These are phyloP conservation scores for Coregonus sp. DNA, from an alignment of 2,797 vertebrate species.

Conservation along the genomic window DNA sequence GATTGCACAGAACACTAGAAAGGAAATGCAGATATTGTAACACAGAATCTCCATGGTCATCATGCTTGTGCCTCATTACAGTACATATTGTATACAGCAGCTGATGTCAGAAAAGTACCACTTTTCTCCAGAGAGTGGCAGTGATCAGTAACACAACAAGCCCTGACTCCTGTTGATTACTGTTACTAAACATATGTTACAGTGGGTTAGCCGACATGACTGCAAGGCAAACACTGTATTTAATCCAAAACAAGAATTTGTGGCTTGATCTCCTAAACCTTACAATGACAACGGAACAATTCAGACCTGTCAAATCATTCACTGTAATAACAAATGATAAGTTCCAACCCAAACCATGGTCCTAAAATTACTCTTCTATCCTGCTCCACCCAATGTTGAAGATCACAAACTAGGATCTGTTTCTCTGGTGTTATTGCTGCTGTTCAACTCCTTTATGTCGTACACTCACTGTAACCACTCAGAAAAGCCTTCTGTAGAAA, in stretches of 20 bases:
- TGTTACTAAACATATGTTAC: neutral
- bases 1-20: neutral
- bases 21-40: too few relatives aligned
- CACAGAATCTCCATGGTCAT: neutral
- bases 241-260: neutral
- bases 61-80: neutral
- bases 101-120: slow-evolving; percentile 2
- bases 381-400: neutral
- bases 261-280: neutral
- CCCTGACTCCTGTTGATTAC: neutral
- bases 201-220: neutral
- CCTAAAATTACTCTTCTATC: too few relatives aligned
- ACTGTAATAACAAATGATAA: neutral
- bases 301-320: slow-evolving; percentile 1
- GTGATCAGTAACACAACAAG: slow-evolving; percentile 8
- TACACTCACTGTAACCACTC: too few relatives aligned
- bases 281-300: neutral
- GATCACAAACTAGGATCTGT: too few relatives aligned
- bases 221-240: neutral
- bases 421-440: too few relatives aligned
- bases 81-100: neutral
- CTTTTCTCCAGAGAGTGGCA: slow-evolving; percentile 29
- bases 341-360: too few relatives aligned
- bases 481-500: too few relatives aligned
- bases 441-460: too few relatives aligned